Base-by-base conservation (phyloP, 2,797 vertebrate species). In the Aulostomus chinensis region DNA sequence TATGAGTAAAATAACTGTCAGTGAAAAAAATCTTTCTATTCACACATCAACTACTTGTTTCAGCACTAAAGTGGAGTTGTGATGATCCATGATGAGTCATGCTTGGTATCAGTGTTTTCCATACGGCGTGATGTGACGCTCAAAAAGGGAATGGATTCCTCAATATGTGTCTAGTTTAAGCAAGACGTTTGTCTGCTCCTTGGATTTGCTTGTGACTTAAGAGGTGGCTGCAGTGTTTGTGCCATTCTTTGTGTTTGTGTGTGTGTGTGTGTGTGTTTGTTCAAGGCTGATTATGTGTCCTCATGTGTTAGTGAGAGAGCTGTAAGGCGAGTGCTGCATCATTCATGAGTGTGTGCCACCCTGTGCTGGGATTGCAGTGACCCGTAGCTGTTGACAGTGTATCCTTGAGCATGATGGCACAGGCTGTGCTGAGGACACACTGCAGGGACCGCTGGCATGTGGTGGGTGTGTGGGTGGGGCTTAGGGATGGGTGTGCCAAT, bases 281-380 rank as follows among this genome's bases (percentile, higher is more conserved):
- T 53, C 16, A 5, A 9, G 39, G 56, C 60, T 71, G 72, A 57
- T 68, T 61, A 51, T 68, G 71, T 77, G 68, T 80, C 51, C 57
- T 62, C 55, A 36, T 76, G 70, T 73, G 75, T 66, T 68, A 49
- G 55, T 6, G 34, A 52, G 72, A 41, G 64, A 41, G 63, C 58
- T 52, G 60, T 58, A 46, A 28, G 47, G 56, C 30, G 7, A 66
- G 55, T 14, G 42, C 78, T 86, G 72, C 77, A 86, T 86, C 81
- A 85, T 86, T 88, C 46, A 85, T 88, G 80, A 77, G 73, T 58
- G 58, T 77, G 81, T 76, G 76, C 70, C 80, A 81, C 75, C 68
- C 78, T 74, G 71, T 56, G 81, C 51, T 73, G 64, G 65, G 51
- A 52, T 63, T 56, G 61, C 73, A 63, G 61, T 86, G 83, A 86